phyloP scores from a whole-genome alignment of 30 jellyfish, hydroid and myxozoan species.

The Hydractinia echinata region DNA sequence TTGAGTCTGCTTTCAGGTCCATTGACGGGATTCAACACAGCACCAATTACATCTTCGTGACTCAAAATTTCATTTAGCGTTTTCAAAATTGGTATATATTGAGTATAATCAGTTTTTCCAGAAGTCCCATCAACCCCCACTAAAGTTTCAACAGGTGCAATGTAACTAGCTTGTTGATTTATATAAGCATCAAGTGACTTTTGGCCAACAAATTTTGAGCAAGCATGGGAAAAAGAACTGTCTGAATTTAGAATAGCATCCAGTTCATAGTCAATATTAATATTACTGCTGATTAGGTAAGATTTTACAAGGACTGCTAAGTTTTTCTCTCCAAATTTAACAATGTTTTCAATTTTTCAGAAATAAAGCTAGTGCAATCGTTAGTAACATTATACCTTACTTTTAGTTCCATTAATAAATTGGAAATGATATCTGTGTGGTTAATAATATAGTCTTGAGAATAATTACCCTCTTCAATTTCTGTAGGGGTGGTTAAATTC shows the following conservation, averaged over 20 bases:
- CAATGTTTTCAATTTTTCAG: not conserved
- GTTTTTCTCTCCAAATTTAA: not conserved
- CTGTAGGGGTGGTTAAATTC: not conserved
- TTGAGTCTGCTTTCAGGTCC: not conserved
- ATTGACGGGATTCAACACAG: not conserved
- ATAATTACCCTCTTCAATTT: not conserved
- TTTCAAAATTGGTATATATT: not conserved
- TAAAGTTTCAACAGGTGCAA: not conserved
- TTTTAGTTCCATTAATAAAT: not conserved
- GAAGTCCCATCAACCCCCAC: too few species aligned
- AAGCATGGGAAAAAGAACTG: not conserved
- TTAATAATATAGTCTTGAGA: not conserved
- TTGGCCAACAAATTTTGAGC: not conserved
- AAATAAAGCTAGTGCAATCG: not conserved
- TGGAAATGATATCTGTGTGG: not conserved
- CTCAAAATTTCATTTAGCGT: not conserved
- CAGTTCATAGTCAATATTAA: not conserved
- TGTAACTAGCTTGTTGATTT: not conserved
- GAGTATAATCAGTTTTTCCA: not conserved
- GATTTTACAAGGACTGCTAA: not conserved
- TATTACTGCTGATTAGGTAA: not conserved
- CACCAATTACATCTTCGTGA: not conserved
- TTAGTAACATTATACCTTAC: not conserved
- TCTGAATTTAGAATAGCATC: not conserved
- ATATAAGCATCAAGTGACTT: slow-evolving; percentile 5